Conservation (phyloP, 2,113 vertebrate genomes). For the Xiphophorus maculatus region DNA sequence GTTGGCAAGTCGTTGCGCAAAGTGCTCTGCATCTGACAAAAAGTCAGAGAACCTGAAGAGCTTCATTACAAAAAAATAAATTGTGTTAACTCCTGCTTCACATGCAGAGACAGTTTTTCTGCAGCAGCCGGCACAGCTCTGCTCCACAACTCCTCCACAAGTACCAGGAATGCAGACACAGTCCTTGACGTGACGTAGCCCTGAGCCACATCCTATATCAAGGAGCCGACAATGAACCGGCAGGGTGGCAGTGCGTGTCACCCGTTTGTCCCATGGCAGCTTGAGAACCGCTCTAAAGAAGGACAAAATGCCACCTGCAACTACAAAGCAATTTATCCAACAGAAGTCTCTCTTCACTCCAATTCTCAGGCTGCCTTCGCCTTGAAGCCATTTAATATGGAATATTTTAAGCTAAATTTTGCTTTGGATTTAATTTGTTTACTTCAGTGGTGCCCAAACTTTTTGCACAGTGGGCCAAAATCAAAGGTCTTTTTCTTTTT, state of each 20-base stretch:
- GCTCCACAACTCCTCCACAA: conserved; percentile 14
- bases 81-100: conserved; percentile 3
- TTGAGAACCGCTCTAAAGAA: conserved; percentile 14
- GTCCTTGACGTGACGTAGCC: conserved; percentile 13
- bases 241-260: conserved; percentile 31
- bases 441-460: no score
- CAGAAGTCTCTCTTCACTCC: background rate
- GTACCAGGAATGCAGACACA: conserved; percentile 17
- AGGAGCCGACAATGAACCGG: conserved; percentile 34
- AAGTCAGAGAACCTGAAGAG: background rate
- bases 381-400: background rate
- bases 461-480: no score
- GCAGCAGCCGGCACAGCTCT: conserved; percentile 3
- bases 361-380: background rate
- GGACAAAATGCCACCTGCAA: conserved; percentile 12
- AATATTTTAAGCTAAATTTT: background rate
- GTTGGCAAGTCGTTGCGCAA: no score
- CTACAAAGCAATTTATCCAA: conserved; percentile 24
- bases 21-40: no score
- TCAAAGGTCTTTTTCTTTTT: no score
- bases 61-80: background rate
- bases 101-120: conserved; percentile 5
- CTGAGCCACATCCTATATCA: conserved; percentile 39
- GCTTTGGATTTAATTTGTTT: background rate
- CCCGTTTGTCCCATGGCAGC: conserved; percentile 14